A percentile compares a stretch with the other conserved stretches of the same genome.
phyloP scores from a whole-genome alignment of 2,797 vertebrate species.

The Chanos chanos region DNA sequence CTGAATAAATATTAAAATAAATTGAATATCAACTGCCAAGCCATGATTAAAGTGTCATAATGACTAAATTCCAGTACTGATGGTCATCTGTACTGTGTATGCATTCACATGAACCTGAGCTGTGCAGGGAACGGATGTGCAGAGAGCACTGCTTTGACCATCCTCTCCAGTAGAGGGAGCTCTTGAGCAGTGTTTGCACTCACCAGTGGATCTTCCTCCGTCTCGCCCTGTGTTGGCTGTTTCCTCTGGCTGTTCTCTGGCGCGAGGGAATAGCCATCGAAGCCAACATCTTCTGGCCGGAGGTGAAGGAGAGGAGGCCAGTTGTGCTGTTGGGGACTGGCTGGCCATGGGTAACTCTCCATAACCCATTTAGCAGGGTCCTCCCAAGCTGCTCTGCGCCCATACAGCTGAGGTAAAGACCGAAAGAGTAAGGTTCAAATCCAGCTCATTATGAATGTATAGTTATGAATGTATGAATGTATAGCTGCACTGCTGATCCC shows the following conservation, averaged over 20 bases:
- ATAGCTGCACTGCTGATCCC: neutral
- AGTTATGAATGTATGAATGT: neutral
- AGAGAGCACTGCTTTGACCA: too few species aligned
- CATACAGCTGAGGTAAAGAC: conserved; percentile 69
- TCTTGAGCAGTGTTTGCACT: too few species aligned
- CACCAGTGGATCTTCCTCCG: conserved; percentile 82
- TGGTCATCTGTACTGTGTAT: too few species aligned
- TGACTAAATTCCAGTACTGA: too few species aligned
- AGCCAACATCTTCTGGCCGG: conserved; percentile 81
- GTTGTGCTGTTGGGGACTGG: conserved; percentile 74
- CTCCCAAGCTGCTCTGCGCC: conserved; percentile 79
- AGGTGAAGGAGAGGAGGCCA: conserved; percentile 82
- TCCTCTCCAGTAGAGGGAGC: too few species aligned
- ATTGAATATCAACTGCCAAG: too few species aligned
- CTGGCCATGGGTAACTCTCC: conserved; percentile 81
- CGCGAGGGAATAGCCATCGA: conserved; percentile 75
- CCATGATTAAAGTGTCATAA: too few species aligned
- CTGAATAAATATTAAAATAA: too few species aligned
- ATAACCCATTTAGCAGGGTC: conserved; percentile 86
- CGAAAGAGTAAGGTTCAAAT: neutral
- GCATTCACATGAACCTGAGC: too few species aligned
- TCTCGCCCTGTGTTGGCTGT: conserved; percentile 63
- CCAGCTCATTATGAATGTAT: neutral
- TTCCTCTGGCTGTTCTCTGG: conserved; percentile 72
- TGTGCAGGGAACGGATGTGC: too few species aligned